Conservation (phyloP, 2,797 vertebrate genomes). For the Phalloptychus januarius region DNA sequence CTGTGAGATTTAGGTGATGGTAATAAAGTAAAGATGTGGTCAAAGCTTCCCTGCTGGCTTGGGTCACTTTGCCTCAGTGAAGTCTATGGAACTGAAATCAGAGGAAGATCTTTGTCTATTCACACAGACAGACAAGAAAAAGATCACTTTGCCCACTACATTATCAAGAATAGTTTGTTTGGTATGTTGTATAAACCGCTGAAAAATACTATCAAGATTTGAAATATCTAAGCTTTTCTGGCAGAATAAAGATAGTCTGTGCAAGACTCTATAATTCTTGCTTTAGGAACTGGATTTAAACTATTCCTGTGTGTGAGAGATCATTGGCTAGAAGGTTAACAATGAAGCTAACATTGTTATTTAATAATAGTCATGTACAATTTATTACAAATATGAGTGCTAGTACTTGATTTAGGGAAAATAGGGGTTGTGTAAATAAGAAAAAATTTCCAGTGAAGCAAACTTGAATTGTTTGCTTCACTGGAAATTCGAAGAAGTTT, state of each 20-base stretch:
- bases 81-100: constrained; percentile 54
- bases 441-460: too few relatives aligned
- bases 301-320: neutral
- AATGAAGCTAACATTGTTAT: neutral
- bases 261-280: neutral
- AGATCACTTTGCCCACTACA: constrained; percentile 29
- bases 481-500: neutral
- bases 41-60: constrained; percentile 68
- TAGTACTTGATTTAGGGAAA: neutral
- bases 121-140: constrained; percentile 23
- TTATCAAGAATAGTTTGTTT: constrained; percentile 17
- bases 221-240: neutral
- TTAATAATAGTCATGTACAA: neutral
- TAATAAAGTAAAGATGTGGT: constrained; percentile 81
- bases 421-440: neutral
- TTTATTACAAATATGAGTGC: neutral
- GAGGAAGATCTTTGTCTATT: constrained; percentile 55
- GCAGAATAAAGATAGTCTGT: neutral
- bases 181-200: neutral
- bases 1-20: constrained; percentile 63
- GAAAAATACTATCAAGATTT: constrained; percentile 12
- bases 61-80: constrained; percentile 51
- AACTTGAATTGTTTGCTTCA: neutral
- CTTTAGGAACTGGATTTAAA: neutral
- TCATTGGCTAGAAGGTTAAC: neutral